phyloP scores from a whole-genome alignment of 2,113 vertebrate genomes.

The Alligator mississippiensis region DNA sequence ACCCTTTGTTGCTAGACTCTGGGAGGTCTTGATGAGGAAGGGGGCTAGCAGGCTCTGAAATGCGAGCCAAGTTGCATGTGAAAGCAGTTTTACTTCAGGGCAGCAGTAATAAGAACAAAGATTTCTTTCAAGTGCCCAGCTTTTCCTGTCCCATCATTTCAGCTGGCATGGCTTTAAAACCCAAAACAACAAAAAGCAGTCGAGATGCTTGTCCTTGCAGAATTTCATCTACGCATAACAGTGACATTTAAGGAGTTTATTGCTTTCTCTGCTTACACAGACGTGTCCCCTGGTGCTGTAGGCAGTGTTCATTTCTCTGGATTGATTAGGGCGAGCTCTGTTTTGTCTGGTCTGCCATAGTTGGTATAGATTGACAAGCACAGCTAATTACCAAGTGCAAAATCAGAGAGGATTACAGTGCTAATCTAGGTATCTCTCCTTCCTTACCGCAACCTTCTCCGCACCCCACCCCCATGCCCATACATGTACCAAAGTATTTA shows the following conservation, averaged over 20 bases:
- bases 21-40: neutral
- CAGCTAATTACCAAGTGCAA: conserved; percentile 45
- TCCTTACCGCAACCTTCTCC: neutral
- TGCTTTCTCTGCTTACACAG: accelerated
- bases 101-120: neutral
- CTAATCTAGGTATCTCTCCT: conserved; percentile 17
- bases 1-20: neutral
- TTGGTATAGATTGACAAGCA: conserved; percentile 11
- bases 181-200: neutral
- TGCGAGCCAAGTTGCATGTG: neutral
- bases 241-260: neutral
- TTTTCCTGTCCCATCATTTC: neutral
- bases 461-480: neutral
- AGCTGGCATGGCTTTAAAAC: neutral
- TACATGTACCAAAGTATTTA: neutral
- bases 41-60: neutral
- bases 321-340: neutral
- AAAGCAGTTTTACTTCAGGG: neutral
- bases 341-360: conserved; percentile 3
- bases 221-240: neutral
- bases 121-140: neutral
- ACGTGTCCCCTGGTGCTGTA: neutral
- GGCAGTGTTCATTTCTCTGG: accelerated
- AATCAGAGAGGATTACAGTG: conserved; percentile 38
- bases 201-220: neutral